phyloP scores from a whole-genome alignment of 2,797 vertebrate species.

The Hemitrygon akajei region DNA sequence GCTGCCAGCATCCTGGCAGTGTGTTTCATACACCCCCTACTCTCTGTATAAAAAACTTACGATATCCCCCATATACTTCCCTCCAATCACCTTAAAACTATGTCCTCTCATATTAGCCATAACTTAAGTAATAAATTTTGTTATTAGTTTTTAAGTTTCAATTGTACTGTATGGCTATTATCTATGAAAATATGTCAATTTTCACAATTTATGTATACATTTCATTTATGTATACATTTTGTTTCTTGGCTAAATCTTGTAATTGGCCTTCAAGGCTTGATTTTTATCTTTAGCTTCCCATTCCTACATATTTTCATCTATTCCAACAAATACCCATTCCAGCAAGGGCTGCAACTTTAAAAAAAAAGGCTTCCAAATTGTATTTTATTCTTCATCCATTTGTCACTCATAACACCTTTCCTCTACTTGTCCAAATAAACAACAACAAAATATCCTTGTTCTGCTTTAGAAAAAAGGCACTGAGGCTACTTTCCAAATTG shows the following conservation, averaged over 20 bases:
- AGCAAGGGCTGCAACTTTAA: neutral
- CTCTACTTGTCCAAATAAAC: neutral
- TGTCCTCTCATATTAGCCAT: too few relatives aligned
- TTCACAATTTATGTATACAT: neutral
- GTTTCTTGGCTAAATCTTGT: neutral
- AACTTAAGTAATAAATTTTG: neutral
- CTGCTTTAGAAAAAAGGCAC: neutral
- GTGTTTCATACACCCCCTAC: too few relatives aligned
- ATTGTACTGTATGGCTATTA: too few relatives aligned
- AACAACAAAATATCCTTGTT: neutral
- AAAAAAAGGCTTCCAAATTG: neutral
- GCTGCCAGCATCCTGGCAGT: too few relatives aligned
- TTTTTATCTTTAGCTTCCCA: neutral
- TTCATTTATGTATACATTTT: neutral
- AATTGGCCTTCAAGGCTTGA: neutral
- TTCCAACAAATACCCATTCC: neutral
- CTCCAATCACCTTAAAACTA: too few relatives aligned
- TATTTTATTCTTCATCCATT: neutral
- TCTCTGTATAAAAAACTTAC: too few relatives aligned
- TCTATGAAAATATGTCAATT: neutral
- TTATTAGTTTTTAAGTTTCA: neutral
- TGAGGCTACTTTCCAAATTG: neutral
- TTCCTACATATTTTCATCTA: too few relatives aligned
- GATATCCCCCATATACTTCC: too few relatives aligned
- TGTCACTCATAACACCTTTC: neutral